Evolutionary conservation across 2,888 invertebrate genomes (phyloP), one percentile per base, ranked within the genome.

Genomic region (Frankliniella intonsa): DNA sequence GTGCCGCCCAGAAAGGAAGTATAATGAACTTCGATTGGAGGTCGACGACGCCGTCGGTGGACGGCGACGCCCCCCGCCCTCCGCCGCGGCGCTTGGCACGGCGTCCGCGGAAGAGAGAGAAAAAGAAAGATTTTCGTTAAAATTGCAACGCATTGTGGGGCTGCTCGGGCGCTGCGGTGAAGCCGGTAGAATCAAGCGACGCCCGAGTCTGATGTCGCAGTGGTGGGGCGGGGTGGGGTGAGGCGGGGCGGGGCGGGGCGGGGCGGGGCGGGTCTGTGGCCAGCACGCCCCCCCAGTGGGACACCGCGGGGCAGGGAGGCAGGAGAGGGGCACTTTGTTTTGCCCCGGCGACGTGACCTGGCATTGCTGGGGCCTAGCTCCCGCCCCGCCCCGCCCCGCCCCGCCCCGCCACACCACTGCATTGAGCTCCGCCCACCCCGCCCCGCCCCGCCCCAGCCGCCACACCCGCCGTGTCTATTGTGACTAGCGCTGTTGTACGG

Each of bases 81-180:
- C 55, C 17, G 17, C 8, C 12, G 14, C 8, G 17, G 55, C 12
- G 12, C 17, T 55, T 12, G 55, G 55, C 17, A 55, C 55, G 1
- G 14, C 2, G 55, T 14, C 55, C 55, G 17, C 1, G 7, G 17
- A 55, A 55, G 55, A 12, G 55, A 55, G 17, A 8, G 7, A 55
- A 55, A 55, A 55, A 55, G 9, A 17, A 17, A 17, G 11, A 17
- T 7, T 62, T 62, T 62, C 62, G 69, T 69, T 76, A 76, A 76
- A 76, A 76, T 76, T 76, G 69, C 69, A 76, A 76, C 69, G 12
- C 69, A 76, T 76, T 25, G 22, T 12, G 25, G 25, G 69, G 69
- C 22, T n/a, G 5, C 22, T 11, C 11, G 62, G 62, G 62, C 14
- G 11, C 62, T 10, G 62, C 38, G 2, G 38, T 5, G 38, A 38